Evolutionary conservation across 2,888 invertebrate species (phyloP).

Genomic region (Callyntrura sp.): DNA sequence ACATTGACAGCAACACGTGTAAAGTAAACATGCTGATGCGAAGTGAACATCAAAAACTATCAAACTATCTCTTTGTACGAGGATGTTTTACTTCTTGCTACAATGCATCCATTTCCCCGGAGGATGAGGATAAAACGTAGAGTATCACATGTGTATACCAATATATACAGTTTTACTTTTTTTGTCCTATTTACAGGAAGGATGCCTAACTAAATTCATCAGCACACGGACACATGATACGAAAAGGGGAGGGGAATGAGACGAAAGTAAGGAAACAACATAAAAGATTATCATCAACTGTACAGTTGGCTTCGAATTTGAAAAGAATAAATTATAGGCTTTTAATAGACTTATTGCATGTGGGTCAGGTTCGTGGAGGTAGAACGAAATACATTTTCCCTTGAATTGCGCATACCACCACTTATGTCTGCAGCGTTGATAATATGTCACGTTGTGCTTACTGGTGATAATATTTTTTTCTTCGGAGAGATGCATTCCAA

Average conservation of each 20-base stretch:
- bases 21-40: conserved; percentile 66
- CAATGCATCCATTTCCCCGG: neutral
- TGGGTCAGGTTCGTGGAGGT: conserved; percentile 58
- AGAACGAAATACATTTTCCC: conserved; percentile 17
- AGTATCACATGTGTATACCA: neutral
- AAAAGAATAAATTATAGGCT: conserved; percentile 55
- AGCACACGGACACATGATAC: neutral
- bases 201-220: no score
- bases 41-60: conserved; percentile 33
- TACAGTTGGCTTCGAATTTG: neutral
- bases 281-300: conserved; percentile 18
- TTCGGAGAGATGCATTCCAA: conserved; percentile 47
- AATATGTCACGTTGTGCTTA: neutral
- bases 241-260: conserved; percentile 1
- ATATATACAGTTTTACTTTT: neutral
- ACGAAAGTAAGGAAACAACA: conserved; percentile 20
- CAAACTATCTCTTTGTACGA: neutral
- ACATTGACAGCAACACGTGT: conserved; percentile 76
- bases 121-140: neutral
- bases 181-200: neutral
- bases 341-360: conserved; percentile 45
- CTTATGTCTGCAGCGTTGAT: neutral
- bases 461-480: neutral
- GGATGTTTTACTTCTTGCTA: neutral
- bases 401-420: no score